Evolutionary conservation across 2,888 invertebrate species (phyloP).

Genomic region (Phalangium opilio): DNA sequence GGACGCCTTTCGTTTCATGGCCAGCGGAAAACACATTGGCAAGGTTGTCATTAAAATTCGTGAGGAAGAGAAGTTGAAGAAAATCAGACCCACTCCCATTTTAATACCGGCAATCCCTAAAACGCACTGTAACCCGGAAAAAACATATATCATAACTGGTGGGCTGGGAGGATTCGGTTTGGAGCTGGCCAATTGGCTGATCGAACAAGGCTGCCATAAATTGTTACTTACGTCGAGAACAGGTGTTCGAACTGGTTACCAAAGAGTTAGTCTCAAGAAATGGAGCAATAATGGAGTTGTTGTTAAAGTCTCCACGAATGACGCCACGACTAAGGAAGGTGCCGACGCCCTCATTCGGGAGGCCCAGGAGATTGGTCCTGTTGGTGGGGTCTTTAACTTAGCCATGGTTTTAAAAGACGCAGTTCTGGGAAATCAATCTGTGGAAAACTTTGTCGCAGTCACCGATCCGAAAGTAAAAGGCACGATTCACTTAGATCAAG

Average conservation of each 20-base stretch:
- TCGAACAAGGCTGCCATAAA: slow-evolving; percentile 65
- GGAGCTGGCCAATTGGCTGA: slow-evolving; percentile 80
- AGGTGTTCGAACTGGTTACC: slow-evolving; percentile 83
- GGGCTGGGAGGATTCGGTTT: slow-evolving; percentile 94
- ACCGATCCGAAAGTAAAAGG: slow-evolving; percentile 71
- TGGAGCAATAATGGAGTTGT: slow-evolving; percentile 46
- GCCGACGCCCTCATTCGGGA: slow-evolving; percentile 51
- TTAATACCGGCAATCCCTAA: slow-evolving; percentile 61
- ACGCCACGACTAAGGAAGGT: slow-evolving; percentile 52
- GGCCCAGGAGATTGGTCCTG: slow-evolving; percentile 48
- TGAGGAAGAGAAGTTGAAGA: slow-evolving; percentile 67
- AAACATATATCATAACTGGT: slow-evolving; percentile 40
- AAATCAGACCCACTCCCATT: slow-evolving; percentile 24
- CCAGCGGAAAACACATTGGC: slow-evolving; percentile 92
- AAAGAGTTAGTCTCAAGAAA: slow-evolving; percentile 61
- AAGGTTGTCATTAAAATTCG: slow-evolving; percentile 84
- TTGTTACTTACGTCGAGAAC: slow-evolving; percentile 76
- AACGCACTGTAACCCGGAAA: slow-evolving; percentile 48
- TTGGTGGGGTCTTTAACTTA: slow-evolving; percentile 84
- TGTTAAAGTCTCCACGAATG: slow-evolving; percentile 50
- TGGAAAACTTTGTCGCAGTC: slow-evolving; percentile 61
- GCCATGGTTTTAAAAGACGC: slow-evolving; percentile 69
- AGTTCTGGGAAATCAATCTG: slow-evolving; percentile 68
- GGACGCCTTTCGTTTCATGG: slow-evolving; percentile 85
- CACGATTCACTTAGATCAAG: slow-evolving; percentile 63